Base-by-base conservation (phyloP, 2,113 vertebrate genomes). In the Panurus biarmicus region DNA sequence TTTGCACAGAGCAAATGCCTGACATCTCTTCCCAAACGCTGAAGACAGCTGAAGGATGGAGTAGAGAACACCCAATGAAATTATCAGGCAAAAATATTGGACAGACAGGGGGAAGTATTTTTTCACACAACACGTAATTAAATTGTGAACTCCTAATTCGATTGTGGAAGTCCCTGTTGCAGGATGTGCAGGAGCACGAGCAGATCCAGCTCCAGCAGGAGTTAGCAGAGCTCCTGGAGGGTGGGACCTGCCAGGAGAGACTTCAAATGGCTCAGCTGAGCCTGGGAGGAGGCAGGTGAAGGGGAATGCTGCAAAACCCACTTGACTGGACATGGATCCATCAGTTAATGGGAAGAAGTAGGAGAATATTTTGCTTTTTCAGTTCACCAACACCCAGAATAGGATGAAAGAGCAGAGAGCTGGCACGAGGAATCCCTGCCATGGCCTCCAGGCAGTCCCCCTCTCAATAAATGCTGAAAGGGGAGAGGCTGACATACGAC, bases 61-160 rank as follows among this genome's bases (percentile, higher is more conserved):
- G 48, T 18, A 31, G 66, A 78, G 84, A 56, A 35, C 84, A 82
- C 6, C 50, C 78, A 87, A 70, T 79, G 92, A 91, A 87, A 95
- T 94, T 93, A 95, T 2, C 50, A 72, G 50, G 78, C 18, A 24
- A 33, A 76, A 89, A 54, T 14, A 75, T 61, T 1, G 72, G 40
- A 13, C 85, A 75, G 80, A n/a, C 8, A 5, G 74, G 88, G 87
- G 96, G 87, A 96, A 95, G 94, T 56, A 47, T 74, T 95, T 93
- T 78, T 91, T 95, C 93, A 94, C 73, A 54, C 91, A 57, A 36
- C 73, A 23, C 7, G 0, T 56, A 95, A 96, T 89, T 50, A 10
- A 73, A 90, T 94, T 73, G 19, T 11, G 70, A 67, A n/a, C 70
- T 94, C 69, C 61, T 87, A 67, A 95, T n/a, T 67, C 2, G 9